Evolutionary conservation across 2,113 vertebrate genomes (phyloP).

Genomic region (Gymnocephalus cernua): DNA sequence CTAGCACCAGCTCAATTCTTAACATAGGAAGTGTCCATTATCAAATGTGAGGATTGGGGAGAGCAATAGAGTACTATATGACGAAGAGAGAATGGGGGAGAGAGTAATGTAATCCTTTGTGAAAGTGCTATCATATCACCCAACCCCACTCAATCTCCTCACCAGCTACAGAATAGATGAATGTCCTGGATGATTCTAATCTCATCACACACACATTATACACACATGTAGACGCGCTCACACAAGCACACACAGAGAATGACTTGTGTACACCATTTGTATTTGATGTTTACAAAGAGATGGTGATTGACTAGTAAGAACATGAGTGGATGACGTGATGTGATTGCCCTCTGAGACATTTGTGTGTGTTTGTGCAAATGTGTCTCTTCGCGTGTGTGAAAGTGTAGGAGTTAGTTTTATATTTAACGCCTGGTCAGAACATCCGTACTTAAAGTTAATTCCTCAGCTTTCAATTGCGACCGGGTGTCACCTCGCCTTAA

Average conservation of each 20-base stretch:
- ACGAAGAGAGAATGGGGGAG: slow-evolving; percentile 40
- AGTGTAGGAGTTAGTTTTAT: slow-evolving; percentile 37
- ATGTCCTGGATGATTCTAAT: slow-evolving; percentile 79
- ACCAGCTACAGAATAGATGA: slow-evolving; percentile 76
- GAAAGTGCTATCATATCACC: slow-evolving; percentile 74
- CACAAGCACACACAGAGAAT: slow-evolving; percentile 33
- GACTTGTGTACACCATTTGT: slow-evolving; percentile 59
- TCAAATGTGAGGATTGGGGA: slow-evolving; percentile 58
- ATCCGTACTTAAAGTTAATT: slow-evolving; percentile 61
- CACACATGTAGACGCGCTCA: slow-evolving; percentile 2
- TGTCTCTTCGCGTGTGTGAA: background rate
- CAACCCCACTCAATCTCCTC: slow-evolving; percentile 70
- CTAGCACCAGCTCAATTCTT: slow-evolving; percentile 45
- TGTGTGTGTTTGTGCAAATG: slow-evolving; percentile 11
- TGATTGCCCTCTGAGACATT: slow-evolving; percentile 41
- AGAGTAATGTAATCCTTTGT: slow-evolving; percentile 75
- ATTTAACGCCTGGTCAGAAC: slow-evolving; percentile 3
- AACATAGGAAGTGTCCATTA: slow-evolving; percentile 62
- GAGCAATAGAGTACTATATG: slow-evolving; percentile 34
- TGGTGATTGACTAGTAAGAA: slow-evolving; percentile 55
- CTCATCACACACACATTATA: slow-evolving; percentile 45
- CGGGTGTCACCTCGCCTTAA: slow-evolving; percentile 33
- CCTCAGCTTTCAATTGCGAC: slow-evolving; percentile 48
- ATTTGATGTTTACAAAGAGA: slow-evolving; percentile 65
- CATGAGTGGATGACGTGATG: slow-evolving; percentile 33